Percentiles rank a stretch among this genome's conserved stretches.
phyloP scores from a whole-genome alignment of 2,888 invertebrate genomes.

The Mesoligia furuncula region DNA sequence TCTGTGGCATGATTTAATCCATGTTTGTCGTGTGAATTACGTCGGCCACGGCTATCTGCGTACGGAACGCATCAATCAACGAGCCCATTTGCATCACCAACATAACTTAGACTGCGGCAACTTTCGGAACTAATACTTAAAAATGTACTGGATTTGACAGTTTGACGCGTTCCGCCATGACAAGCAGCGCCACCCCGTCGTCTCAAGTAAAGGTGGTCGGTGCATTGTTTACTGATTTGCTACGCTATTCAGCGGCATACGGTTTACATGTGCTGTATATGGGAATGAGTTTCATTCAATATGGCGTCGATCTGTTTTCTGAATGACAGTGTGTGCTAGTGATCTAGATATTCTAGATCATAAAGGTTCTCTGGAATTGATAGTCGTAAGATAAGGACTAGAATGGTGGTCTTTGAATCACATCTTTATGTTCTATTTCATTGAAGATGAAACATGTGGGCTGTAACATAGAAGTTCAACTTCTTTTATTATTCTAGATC shows the following conservation, averaged over 20 bases:
- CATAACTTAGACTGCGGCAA: background rate
- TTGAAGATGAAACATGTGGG: background rate
- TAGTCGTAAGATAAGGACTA: conserved; percentile 8
- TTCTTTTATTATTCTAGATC: background rate
- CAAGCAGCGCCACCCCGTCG: conserved; percentile 23
- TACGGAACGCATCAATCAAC: conserved; percentile 63
- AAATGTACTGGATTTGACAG: conserved; percentile 10
- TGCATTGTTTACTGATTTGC: conserved; percentile 63
- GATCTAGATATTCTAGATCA: conserved; percentile 41
- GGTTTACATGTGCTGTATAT: conserved; percentile 31
- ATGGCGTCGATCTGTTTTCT: conserved; percentile 34
- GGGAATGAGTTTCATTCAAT: conserved; percentile 41
- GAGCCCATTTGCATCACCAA: conserved; percentile 17
- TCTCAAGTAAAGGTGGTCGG: conserved; percentile 28
- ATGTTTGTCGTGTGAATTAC: conserved; percentile 44
- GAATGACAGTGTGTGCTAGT: conserved; percentile 30
- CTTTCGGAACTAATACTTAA: background rate
- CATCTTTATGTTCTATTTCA: background rate
- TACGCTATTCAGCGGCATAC: conserved; percentile 34
- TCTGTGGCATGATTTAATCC: conserved; percentile 26
- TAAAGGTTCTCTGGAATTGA: conserved; percentile 24
- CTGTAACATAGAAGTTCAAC: background rate
- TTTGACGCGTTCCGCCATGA: background rate
- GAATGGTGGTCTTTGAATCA: conserved; percentile 13
- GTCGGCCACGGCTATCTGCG: conserved; percentile 21